Evolutionary conservation across 2,888 invertebrate species (phyloP), one percentile per base, ranked within the genome.

Genomic region (Conops quadrifasciatus): DNA sequence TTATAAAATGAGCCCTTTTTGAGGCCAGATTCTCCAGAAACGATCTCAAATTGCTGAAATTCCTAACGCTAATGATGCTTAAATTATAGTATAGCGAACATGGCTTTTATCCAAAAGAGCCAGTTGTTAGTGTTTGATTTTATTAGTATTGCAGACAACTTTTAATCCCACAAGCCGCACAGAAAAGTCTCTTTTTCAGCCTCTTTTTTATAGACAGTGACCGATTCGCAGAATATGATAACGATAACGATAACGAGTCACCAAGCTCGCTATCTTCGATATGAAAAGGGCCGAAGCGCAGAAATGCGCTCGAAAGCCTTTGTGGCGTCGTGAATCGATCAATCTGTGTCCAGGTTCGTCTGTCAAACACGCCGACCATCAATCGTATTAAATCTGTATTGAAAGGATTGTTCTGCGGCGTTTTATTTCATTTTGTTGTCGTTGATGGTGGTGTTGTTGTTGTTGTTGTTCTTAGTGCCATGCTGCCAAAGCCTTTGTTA

Each of bases 281-380:
- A 36, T 24, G n/a, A 21, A 47, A 47, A 47, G 26, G 13, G 45
- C 19, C n/a, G 21, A 24, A 49, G 26, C 26, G 36, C 9, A 7
- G 36, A 59, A 59, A 30, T 0, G n/a, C 9, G 26, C 13, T 30
- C 24, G n/a, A 59, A 28, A 13, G 26, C 13, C 30, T 64, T 64
- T 64, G 53, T 43, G 59, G 45, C 79, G 82, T 81, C 81, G 80
- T 80, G 82, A 77, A 81, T 80, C 81, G 82, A 82, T 82, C 82
- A 82, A 82, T 82, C 82, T 81, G 80, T 76, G 82, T 79, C 79
- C 79, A 75, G 75, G 76, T 77, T 75, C 75, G 81, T 79, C 80
- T 81, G 82, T 82, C 83, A 82, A 82, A 82, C 82, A 81, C 79
- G 81, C 78, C 78, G 79, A 79, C 81, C 82, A 82, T 82, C 82